Base-by-base conservation (phyloP, 2,888 invertebrate genomes). In the Dione vanillae region DNA sequence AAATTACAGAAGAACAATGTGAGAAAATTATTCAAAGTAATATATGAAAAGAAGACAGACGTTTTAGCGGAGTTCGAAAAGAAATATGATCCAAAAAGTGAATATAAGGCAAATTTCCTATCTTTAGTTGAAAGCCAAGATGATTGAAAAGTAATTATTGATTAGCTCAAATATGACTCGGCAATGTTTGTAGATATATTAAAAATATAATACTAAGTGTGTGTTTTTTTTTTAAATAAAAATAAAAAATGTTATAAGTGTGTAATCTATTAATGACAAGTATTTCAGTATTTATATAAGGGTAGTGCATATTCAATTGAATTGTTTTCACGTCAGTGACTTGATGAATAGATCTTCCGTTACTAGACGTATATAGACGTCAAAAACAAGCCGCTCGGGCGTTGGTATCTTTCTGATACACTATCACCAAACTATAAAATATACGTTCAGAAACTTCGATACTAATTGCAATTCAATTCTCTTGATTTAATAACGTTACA, bases 1-100 rank as follows among this genome's bases (percentile, higher is more conserved):
- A 75, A 82, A 0, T 78, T 84, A 35, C 91, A 92, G 71, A 88
- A 80, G 59, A 43, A 74, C 0, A 78, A 83, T 68, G 77, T 91
- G 0, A 84, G 84, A 27, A 91, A 89, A 69, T 80, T 87, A 0
- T 87, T 91, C 0, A 89, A 85, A 52, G 84, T 86, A 0, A 71
- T 91, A 0, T 85, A 78, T 27, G 85, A 87, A 65, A 87, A 79
- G 74, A 87, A 79, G 76, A 87, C 88, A 0, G 82, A 82, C 0
- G 83, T 87, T 0, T 86, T 90, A 61, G 71, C 70, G 1, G 79
- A 82, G 27, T 88, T 92, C 78, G 80, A 83, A 35, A 71, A 80
- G 2, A 89, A 87, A 73, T 91, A 82, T 56, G 92, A 92, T 45
- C 90, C 91, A 0, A 86, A 85, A 11, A 84, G 83, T n/a, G 83